Conservation (phyloP, 2,888 invertebrate species). For the Drosophila siamana region DNA sequence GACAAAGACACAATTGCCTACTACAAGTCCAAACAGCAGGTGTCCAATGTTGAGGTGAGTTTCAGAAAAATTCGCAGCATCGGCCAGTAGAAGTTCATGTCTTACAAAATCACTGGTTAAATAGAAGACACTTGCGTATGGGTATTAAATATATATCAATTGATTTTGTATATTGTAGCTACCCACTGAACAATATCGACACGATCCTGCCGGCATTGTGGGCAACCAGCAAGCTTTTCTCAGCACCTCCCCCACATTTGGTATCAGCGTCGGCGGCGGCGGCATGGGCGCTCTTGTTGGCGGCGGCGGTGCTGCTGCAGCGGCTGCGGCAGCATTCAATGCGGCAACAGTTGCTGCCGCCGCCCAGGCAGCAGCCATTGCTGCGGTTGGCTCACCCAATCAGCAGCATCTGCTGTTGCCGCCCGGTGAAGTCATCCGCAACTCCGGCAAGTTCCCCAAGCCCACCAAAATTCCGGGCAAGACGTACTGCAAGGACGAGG, state of each 20-base stretch:
- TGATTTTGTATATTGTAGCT: constrained; percentile 53
- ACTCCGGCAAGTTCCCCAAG: constrained; percentile 94
- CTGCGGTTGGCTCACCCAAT: constrained; percentile 83
- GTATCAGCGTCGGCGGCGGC: constrained; percentile 73
- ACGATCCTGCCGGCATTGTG: constrained; percentile 57
- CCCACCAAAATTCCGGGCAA: constrained; percentile 96
- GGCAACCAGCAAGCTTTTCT: constrained; percentile 84
- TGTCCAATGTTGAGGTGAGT: constrained; percentile 87
- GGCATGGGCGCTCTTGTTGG: constrained; percentile 56
- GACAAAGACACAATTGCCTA: constrained; percentile 94
- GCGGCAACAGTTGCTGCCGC: constrained; percentile 70
- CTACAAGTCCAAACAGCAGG: constrained; percentile 89
- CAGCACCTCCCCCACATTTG: constrained; percentile 86
- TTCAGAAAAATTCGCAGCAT: too few relatives aligned
- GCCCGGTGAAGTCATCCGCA: constrained; percentile 94
- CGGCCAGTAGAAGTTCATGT: too few relatives aligned
- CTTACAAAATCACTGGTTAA: too few relatives aligned
- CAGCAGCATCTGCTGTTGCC: constrained; percentile 87
- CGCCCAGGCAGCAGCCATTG: constrained; percentile 80
- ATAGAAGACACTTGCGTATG: too few relatives aligned
- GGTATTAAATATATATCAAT: background rate
- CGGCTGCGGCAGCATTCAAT: constrained; percentile 64
- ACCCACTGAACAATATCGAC: constrained; percentile 72
- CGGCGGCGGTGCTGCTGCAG: constrained; percentile 48
- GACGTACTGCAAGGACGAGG: constrained; percentile 97